Evolutionary conservation across 2,888 invertebrate genomes (phyloP).

Genomic region (Epinotia demarniana): DNA sequence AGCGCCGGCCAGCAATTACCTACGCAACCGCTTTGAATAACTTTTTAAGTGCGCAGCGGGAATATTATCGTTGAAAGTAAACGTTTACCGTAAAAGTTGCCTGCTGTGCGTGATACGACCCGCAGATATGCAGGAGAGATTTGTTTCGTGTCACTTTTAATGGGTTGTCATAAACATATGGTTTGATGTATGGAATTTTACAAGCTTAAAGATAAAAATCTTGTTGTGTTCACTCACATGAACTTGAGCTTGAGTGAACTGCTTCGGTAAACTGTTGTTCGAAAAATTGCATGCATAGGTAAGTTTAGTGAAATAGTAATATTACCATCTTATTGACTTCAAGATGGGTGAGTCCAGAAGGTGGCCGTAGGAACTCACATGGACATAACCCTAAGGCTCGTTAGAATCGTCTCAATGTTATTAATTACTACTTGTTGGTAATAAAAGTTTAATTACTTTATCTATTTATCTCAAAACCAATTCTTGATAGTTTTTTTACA

Average conservation of each 20-base stretch:
- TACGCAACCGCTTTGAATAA: conserved; percentile 42
- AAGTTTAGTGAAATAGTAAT: no score
- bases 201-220: neutral
- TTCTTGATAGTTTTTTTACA: no score
- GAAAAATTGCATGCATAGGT: no score
- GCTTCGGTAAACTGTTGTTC: neutral
- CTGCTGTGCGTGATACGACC: conserved; percentile 26
- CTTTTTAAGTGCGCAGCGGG: conserved; percentile 42
- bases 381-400: no score
- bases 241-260: neutral
- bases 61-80: conserved; percentile 32
- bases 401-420: no score
- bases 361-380: no score
- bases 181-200: neutral
- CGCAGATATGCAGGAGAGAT: conserved; percentile 7
- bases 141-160: conserved; percentile 18
- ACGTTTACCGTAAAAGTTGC: conserved; percentile 28
- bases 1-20: conserved; percentile 37
- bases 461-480: no score
- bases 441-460: no score
- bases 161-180: conserved; percentile 3
- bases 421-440: no score
- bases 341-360: no score
- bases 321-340: no score
- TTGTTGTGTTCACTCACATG: neutral